These are phyloP conservation scores for Aethes cnicana DNA, from an alignment of 2,888 invertebrate genomes.

Conservation along the genomic window DNA sequence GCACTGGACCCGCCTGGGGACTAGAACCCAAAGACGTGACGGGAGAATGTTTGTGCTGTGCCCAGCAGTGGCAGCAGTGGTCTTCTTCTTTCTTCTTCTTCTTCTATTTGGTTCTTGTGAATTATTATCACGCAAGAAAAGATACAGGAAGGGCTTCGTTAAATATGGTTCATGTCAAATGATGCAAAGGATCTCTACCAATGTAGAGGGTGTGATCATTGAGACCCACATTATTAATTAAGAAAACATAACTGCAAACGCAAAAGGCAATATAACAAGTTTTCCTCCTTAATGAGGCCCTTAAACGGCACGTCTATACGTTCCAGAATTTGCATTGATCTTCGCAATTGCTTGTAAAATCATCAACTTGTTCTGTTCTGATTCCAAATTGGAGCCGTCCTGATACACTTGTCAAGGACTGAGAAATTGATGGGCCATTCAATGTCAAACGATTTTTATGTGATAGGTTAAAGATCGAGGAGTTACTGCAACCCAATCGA, in stretches of 20 bases:
- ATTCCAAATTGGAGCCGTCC: conserved; percentile 33
- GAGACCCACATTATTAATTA: conserved; percentile 61
- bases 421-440: conserved; percentile 58
- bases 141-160: too few relatives aligned
- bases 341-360: conserved; percentile 51
- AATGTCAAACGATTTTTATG: conserved; percentile 34
- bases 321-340: conserved; percentile 73
- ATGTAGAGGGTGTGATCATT: conserved; percentile 37
- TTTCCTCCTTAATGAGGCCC: conserved; percentile 75
- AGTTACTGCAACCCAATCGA: conserved; percentile 18
- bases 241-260: conserved; percentile 62
- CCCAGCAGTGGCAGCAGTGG: too few relatives aligned
- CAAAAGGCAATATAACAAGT: conserved; percentile 52
- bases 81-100: too few relatives aligned
- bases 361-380: conserved; percentile 44
- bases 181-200: conserved; percentile 29
- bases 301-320: conserved; percentile 58
- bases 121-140: too few relatives aligned
- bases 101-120: too few relatives aligned
- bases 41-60: too few relatives aligned
- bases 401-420: conserved; percentile 42
- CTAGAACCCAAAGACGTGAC: too few relatives aligned
- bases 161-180: too few relatives aligned
- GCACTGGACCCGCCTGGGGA: too few relatives aligned
- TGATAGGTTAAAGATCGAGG: conserved; percentile 13